Percentiles rank a stretch among this genome's conserved stretches.
These are phyloP conservation scores for Amyelois transitella DNA, from an alignment of 1,140 invertebrate species.

Conservation along the genomic window DNA sequence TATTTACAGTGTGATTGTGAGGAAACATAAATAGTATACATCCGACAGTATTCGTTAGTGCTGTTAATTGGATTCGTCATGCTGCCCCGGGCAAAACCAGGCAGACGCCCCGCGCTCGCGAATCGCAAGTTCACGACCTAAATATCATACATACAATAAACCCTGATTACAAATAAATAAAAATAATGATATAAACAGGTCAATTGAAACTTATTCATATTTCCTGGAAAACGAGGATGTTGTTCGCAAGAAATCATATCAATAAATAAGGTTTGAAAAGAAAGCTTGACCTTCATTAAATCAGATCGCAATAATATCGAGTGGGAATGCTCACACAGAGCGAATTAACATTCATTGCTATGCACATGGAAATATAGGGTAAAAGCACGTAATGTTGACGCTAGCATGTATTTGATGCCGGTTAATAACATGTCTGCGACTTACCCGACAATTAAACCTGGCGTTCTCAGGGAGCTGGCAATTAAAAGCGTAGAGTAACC, in stretches of 20 bases:
- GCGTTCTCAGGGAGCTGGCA: slow-evolving; percentile 34
- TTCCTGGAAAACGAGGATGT: background rate
- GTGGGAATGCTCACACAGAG: slow-evolving; percentile 27
- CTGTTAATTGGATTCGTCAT: slow-evolving; percentile 67
- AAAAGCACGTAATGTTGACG: slow-evolving; percentile 34
- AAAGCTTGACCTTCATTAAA: slow-evolving; percentile 1
- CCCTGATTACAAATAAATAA: slow-evolving; percentile 9
- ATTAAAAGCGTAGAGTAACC: slow-evolving; percentile 35
- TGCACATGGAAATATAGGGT: slow-evolving; percentile 35
- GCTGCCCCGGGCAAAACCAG: slow-evolving; percentile 29
- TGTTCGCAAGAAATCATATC: background rate
- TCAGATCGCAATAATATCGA: background rate
- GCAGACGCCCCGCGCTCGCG: slow-evolving; percentile 1
- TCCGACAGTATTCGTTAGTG: slow-evolving; percentile 60
- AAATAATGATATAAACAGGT: background rate
- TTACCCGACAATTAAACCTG: slow-evolving; percentile 36
- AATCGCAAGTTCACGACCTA: background rate
- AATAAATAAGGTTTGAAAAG: background rate
- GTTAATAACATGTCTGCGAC: slow-evolving; percentile 38
- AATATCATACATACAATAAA: slow-evolving; percentile 5
- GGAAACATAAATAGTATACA: slow-evolving; percentile 66
- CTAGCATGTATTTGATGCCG: slow-evolving; percentile 34
- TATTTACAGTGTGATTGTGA: slow-evolving; percentile 64
- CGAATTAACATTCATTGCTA: slow-evolving; percentile 32
- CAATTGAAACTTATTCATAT: background rate